Conservation (phyloP, 2,888 invertebrate species). For the Hydraecia micacea region DNA sequence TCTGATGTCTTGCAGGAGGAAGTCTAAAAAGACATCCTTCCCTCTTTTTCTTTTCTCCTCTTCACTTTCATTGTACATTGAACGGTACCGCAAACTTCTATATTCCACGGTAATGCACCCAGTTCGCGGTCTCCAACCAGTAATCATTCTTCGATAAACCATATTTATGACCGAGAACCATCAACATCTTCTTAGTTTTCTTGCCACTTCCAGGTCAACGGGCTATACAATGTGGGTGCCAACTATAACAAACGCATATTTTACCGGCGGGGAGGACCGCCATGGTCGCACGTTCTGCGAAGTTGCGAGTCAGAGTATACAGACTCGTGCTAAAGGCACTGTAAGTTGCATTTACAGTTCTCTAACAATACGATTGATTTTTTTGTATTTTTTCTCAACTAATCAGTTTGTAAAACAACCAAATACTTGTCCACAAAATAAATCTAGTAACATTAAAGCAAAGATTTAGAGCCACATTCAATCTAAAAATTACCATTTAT, state of each 20-base stretch:
- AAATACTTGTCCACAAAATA: neutral
- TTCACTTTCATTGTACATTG: neutral
- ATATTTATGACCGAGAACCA: neutral
- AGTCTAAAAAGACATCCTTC: neutral
- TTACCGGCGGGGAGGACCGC: constrained; percentile 68
- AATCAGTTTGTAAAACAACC: neutral
- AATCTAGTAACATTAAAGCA: too few relatives aligned
- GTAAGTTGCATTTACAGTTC: constrained; percentile 16
- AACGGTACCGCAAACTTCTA: neutral
- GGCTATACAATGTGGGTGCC: constrained; percentile 59
- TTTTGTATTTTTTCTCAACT: neutral
- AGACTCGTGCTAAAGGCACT: constrained; percentile 46
- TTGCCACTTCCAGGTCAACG: constrained; percentile 74
- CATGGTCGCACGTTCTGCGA: constrained; percentile 80
- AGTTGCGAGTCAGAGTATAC: constrained; percentile 79
- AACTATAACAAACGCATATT: neutral
- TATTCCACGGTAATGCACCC: neutral
- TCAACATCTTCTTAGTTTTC: neutral
- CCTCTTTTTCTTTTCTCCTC: too few relatives aligned
- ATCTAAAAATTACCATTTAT: neutral
- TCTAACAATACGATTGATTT: neutral
- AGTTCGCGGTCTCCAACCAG: neutral
- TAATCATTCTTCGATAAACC: neutral
- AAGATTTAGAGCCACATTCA: neutral
- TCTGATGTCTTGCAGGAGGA: neutral